Conservation (phyloP, 2,113 vertebrate species). For the Antigone vipio region DNA sequence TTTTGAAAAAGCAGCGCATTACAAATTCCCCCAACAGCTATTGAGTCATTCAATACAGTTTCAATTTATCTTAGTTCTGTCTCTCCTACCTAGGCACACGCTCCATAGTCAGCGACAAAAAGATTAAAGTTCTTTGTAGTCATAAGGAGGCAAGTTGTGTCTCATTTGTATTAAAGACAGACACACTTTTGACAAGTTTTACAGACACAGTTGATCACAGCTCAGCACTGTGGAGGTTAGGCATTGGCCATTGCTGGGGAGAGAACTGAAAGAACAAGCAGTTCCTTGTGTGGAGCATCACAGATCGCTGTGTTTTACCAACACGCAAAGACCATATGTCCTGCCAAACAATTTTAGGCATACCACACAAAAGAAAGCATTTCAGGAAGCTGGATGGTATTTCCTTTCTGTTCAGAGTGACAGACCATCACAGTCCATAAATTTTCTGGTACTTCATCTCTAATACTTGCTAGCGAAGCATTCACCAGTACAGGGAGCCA, state of each 20-base stretch:
- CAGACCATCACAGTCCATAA: slow-evolving; percentile 48
- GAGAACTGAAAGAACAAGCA: background rate
- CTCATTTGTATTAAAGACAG: background rate
- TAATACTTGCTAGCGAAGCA: background rate
- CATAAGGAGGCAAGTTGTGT: background rate
- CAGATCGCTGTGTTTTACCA: background rate
- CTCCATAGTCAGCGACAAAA: accelerated
- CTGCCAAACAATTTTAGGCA: slow-evolving; percentile 14
- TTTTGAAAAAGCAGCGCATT: background rate
- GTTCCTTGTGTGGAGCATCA: background rate
- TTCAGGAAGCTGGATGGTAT: slow-evolving; percentile 27
- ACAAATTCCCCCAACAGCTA: background rate
- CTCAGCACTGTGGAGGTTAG: background rate
- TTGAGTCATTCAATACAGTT: background rate
- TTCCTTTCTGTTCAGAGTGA: slow-evolving; percentile 27
- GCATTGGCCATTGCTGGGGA: background rate
- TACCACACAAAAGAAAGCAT: background rate
- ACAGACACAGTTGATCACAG: background rate
- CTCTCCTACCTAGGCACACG: background rate
- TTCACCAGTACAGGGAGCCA: background rate
- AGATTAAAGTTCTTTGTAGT: background rate
- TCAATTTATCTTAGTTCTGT: background rate
- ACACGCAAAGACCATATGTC: background rate
- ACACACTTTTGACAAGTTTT: background rate
- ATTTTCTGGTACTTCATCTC: background rate